Percentiles rank a stretch among this genome's conserved stretches.
Evolutionary conservation across 2,888 invertebrate genomes (phyloP).

Genomic region (Lasioglossum pauxillum): DNA sequence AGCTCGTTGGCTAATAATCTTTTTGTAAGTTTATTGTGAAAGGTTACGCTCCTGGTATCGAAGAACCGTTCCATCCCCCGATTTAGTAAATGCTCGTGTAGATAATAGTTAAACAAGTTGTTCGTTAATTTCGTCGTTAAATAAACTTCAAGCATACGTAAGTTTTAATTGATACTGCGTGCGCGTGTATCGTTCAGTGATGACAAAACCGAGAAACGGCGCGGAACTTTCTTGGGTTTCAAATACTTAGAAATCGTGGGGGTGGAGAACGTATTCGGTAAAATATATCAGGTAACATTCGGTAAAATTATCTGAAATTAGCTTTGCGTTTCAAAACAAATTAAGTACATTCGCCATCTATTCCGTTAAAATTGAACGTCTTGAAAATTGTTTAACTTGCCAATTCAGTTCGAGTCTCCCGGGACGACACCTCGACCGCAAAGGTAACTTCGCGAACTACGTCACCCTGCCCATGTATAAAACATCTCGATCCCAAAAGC

Average conservation of each 20-base stretch:
- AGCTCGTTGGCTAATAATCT: no score
- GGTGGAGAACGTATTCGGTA: background rate
- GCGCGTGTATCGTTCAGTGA: background rate
- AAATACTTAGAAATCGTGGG: background rate
- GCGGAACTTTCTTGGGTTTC: background rate
- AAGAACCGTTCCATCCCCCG: no score
- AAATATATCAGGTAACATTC: background rate
- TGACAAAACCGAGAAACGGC: background rate
- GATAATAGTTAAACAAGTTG: background rate
- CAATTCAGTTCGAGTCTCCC: background rate
- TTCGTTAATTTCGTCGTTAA: background rate
- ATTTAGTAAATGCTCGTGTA: background rate
- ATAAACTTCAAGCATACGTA: background rate
- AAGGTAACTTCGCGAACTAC: background rate
- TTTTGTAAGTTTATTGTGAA: no score
- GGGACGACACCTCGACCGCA: background rate
- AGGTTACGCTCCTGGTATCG: no score
- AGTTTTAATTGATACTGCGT: background rate
- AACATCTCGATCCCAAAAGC: background rate
- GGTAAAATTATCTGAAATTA: no score
- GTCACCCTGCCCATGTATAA: conserved; percentile 6
- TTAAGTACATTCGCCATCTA: background rate
- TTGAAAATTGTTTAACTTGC: conserved; percentile 6
- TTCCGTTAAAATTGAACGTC: background rate
- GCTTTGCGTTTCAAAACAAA: background rate